Evolutionary conservation across 1,140 invertebrate genomes (phyloP).

Genomic region (Calephelis virginiensis): DNA sequence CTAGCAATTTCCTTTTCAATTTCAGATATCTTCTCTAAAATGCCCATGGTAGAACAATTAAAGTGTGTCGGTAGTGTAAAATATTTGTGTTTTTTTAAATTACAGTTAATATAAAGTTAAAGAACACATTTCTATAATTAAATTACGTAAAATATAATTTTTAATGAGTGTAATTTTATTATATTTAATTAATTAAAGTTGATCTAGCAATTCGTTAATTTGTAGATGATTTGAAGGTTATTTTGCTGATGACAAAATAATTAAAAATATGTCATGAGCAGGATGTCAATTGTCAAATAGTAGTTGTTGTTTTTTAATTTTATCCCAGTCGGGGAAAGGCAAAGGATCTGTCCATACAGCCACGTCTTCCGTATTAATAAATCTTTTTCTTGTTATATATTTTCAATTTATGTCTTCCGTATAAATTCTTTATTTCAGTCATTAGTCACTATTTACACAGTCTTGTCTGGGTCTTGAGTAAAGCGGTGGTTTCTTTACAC

Average conservation of each 20-base stretch:
- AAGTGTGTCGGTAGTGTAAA: background rate
- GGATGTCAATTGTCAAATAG: background rate
- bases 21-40: conserved; percentile 98
- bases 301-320: too few relatives aligned
- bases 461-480: too few relatives aligned
- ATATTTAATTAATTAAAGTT: background rate
- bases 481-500: too few relatives aligned
- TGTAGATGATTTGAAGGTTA: background rate
- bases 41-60: conserved; percentile 86
- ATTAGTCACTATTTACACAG: too few relatives aligned
- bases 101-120: background rate
- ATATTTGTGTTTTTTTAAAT: background rate
- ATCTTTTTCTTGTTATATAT: too few relatives aligned
- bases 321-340: too few relatives aligned
- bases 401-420: too few relatives aligned
- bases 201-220: background rate
- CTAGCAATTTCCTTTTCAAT: conserved; percentile 98
- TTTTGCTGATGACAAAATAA: conserved; percentile 11
- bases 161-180: background rate
- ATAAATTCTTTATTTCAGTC: too few relatives aligned
- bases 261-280: background rate
- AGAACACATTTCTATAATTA: background rate
- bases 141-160: background rate
- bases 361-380: too few relatives aligned
- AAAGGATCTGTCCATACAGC: too few relatives aligned